These are phyloP conservation scores for Torymus tubicola DNA, from an alignment of 2,888 invertebrate genomes.

Conservation along the genomic window DNA sequence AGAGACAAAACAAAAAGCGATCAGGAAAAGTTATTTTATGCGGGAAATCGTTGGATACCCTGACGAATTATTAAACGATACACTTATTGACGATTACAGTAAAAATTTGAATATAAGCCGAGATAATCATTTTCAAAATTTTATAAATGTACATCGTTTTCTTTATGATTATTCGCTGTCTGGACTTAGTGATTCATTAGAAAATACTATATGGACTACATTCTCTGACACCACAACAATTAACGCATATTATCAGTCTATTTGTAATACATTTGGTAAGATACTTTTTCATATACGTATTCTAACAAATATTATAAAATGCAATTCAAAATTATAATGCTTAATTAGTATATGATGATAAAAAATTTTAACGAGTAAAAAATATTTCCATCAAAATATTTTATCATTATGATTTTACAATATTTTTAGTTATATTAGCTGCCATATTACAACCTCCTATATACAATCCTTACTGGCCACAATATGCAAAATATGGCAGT, in stretches of 20 bases:
- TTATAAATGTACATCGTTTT: conserved; percentile 28
- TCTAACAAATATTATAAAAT: background rate
- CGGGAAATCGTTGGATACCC: conserved; percentile 32
- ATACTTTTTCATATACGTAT: background rate
- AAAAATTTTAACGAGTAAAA: too few relatives aligned
- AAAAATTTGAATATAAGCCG: background rate
- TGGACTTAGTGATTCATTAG: background rate
- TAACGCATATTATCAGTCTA: conserved; percentile 21
- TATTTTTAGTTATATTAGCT: conserved; percentile 83
- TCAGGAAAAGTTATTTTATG: conserved; percentile 30
- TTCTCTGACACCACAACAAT: conserved; percentile 1
- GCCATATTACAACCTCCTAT: conserved; percentile 94
- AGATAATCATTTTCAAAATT: background rate
- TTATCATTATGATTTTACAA: too few relatives aligned
- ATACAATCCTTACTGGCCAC: conserved; percentile 90
- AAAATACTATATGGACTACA: conserved; percentile 13
- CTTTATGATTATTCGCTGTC: conserved; percentile 5
- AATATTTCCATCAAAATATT: too few relatives aligned
- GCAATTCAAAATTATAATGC: too few relatives aligned
- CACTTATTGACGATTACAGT: conserved; percentile 16
- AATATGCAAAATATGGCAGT: conserved; percentile 93
- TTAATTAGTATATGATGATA: too few relatives aligned
- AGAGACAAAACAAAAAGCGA: conserved; percentile 4
- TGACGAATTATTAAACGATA: conserved; percentile 15
- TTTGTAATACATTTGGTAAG: conserved; percentile 28